These are phyloP conservation scores for Carollia perspicillata DNA, from an alignment of 2,113 vertebrate genomes.

Conservation along the genomic window DNA sequence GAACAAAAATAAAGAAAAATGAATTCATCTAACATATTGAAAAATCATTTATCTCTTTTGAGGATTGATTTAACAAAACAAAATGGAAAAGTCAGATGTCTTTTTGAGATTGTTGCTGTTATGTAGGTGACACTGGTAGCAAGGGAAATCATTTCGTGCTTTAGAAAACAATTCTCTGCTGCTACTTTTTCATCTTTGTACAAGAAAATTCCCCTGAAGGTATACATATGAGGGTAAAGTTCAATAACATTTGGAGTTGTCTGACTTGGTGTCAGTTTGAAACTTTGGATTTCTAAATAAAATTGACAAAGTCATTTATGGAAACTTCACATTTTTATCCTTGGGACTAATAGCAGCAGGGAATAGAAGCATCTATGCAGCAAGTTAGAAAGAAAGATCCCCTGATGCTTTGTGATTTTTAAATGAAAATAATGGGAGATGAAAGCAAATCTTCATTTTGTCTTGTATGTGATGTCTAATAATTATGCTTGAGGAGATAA, in stretches of 20 bases:
- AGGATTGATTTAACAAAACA: conserved; percentile 51
- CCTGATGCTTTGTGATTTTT: conserved; percentile 38
- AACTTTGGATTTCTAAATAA: conserved; percentile 67
- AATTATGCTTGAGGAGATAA: conserved; percentile 51
- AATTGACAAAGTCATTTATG: conserved; percentile 70
- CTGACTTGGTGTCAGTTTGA: conserved; percentile 57
- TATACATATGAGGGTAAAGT: neutral
- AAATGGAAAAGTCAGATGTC: conserved; percentile 57
- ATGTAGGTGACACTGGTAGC: neutral
- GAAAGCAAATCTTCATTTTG: conserved; percentile 59
- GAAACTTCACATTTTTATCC: conserved; percentile 51
- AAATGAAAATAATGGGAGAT: conserved; percentile 56
- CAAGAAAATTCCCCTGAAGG: conserved; percentile 57
- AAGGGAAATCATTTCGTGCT: conserved; percentile 43
- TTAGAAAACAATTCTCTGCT: conserved; percentile 63
- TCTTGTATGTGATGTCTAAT: conserved; percentile 39
- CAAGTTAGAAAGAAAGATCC: neutral
- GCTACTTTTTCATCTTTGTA: conserved; percentile 14
- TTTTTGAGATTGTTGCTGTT: conserved; percentile 51
- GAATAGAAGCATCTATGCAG: neutral
- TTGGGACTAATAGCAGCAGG: conserved; percentile 49
- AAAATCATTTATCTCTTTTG: conserved; percentile 43
- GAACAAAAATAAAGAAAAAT: neutral
- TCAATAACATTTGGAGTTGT: conserved; percentile 39
- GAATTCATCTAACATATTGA: conserved; percentile 19